Conservation (phyloP, 2,113 vertebrate genomes). For the Romanogobio albipinnatus region DNA sequence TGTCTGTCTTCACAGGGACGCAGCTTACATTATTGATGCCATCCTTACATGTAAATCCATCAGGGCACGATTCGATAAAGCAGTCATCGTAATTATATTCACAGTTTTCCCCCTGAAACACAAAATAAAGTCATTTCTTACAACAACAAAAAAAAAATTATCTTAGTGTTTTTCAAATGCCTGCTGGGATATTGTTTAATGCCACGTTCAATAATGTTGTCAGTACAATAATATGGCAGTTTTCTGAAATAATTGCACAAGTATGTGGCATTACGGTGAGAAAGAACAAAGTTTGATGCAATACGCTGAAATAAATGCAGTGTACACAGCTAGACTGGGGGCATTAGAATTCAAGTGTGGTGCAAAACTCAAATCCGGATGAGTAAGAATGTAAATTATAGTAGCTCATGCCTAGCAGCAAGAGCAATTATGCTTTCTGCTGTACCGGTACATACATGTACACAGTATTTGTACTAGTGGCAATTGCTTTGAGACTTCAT, state of each 20-base stretch:
- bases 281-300: constrained; percentile 45
- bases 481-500: no score
- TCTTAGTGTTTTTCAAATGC: constrained; percentile 39
- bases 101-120: constrained; percentile 79
- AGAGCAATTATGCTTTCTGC: constrained; percentile 41
- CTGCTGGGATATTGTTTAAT: constrained; percentile 38
- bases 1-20: constrained; percentile 67
- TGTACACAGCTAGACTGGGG: constrained; percentile 30
- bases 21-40: constrained; percentile 83
- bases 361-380: constrained; percentile 35
- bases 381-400: constrained; percentile 53
- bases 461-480: background rate
- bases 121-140: constrained; percentile 17
- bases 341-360: constrained; percentile 42
- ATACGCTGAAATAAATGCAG: constrained; percentile 40
- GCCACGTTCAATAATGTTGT: constrained; percentile 2
- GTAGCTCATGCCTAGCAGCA: constrained; percentile 11
- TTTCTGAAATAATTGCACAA: constrained; percentile 24
- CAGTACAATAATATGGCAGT: constrained; percentile 34
- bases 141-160: no score
- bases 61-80: constrained; percentile 79
- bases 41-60: constrained; percentile 79
- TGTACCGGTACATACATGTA: background rate
- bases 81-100: constrained; percentile 85
- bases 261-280: constrained; percentile 8